phyloP scores from a whole-genome alignment of 2,113 vertebrate genomes.

The Otis tarda region DNA sequence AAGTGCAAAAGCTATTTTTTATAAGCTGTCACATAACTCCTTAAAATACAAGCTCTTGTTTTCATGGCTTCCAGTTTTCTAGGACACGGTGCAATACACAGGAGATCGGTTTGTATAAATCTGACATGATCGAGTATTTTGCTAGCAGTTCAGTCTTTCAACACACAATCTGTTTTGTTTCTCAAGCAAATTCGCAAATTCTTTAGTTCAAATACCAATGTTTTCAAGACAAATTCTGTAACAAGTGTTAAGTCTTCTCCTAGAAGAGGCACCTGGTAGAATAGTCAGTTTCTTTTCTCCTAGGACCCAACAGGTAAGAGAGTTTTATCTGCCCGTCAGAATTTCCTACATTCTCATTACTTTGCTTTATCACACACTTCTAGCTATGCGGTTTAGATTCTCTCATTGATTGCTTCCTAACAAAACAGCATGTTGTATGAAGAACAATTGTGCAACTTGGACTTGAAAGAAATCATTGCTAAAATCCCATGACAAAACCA shows the following conservation, averaged over 20 bases:
- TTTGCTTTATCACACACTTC: not conserved
- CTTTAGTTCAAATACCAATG: conserved; percentile 7
- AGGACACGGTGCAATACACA: conserved; percentile 84
- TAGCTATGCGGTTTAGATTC: not conserved
- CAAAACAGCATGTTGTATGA: not conserved
- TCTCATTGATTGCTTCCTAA: not conserved
- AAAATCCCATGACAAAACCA: not conserved
- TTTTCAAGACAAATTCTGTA: conserved; percentile 28
- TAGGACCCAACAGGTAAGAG: not conserved
- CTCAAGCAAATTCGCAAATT: conserved; percentile 58
- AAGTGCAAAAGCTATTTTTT: conserved; percentile 69
- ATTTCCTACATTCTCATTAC: not conserved
- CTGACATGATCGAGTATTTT: conserved; percentile 83
- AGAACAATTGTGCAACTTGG: not conserved
- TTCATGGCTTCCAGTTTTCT: conserved; percentile 88
- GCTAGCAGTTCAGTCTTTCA: conserved; percentile 75
- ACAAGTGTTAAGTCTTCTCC: not conserved
- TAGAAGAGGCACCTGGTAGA: not conserved
- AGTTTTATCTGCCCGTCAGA: not conserved
- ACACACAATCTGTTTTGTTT: conserved; percentile 69
- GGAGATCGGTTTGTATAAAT: conserved; percentile 84
- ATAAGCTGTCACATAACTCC: conserved; percentile 69
- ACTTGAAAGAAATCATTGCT: not conserved
- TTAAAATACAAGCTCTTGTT: conserved; percentile 84
- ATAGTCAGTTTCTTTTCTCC: not conserved